Conservation (phyloP, 2,113 vertebrate species). For the Mixornis gularis region DNA sequence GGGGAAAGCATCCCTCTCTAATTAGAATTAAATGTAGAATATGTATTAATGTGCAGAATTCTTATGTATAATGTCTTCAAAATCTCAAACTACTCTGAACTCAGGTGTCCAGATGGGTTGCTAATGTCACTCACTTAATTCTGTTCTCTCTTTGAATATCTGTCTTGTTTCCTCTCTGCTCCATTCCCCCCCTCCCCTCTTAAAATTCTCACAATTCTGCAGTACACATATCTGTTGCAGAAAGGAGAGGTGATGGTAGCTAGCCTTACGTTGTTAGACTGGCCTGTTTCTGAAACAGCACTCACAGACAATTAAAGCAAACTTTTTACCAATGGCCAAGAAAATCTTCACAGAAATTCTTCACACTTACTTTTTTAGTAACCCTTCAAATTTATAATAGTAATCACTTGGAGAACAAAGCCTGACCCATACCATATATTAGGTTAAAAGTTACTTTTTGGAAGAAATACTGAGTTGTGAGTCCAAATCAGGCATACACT, state of each 20-base stretch:
- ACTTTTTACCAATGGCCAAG: neutral
- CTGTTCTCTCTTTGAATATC: neutral
- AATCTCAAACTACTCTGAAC: neutral
- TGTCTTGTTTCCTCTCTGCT: neutral
- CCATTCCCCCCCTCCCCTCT: neutral
- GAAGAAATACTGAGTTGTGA: neutral
- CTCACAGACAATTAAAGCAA: neutral
- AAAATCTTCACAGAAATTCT: neutral
- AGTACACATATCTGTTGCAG: neutral
- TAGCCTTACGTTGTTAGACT: neutral
- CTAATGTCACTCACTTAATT: neutral
- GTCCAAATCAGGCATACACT: neutral
- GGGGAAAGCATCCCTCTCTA: neutral
- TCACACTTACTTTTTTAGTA: neutral
- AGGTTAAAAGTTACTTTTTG: neutral
- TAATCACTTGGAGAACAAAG: neutral
- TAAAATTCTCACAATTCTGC: neutral
- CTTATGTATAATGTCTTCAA: neutral
- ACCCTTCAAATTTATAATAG: neutral
- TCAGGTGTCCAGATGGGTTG: neutral
- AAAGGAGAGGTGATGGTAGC: neutral
- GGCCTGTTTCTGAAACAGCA: neutral
- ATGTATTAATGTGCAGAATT: neutral
- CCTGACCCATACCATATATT: neutral
- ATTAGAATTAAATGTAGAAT: neutral